phyloP scores from a whole-genome alignment of 2,113 vertebrate genomes.

The Phyllostomus discolor region DNA sequence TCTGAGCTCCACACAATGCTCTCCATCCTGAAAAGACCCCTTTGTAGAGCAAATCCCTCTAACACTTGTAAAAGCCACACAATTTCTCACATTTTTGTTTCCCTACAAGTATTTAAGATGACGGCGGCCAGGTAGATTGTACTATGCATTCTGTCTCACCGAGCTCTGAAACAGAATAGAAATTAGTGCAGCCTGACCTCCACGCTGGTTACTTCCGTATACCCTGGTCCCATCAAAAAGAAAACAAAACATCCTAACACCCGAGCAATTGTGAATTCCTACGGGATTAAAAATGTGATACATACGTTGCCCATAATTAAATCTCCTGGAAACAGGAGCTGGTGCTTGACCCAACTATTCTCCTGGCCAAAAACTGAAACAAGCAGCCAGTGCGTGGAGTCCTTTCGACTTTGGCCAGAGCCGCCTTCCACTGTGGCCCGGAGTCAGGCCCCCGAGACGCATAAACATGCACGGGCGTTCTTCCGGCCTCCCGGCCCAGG shows the following conservation, averaged over 20 bases:
- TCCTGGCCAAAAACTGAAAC: not conserved
- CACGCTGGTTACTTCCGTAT: not conserved
- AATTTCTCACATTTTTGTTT: not conserved
- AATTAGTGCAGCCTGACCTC: not conserved
- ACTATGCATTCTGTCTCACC: not conserved
- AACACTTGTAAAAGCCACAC: not conserved
- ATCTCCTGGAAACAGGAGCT: not conserved
- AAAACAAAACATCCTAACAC: not conserved
- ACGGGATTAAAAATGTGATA: not conserved
- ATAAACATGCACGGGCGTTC: not conserved
- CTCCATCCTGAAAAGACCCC: not conserved
- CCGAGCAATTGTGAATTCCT: constrained; percentile 26
- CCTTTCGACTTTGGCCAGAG: constrained; percentile 1
- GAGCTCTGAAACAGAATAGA: constrained; percentile 9
- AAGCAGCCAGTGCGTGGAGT: not conserved
- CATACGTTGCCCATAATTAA: not conserved
- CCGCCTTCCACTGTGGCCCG: not conserved
- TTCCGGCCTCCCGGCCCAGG: constrained; percentile 26
- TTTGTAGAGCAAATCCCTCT: not conserved
- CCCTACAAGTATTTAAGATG: not conserved
- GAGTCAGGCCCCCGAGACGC: not conserved
- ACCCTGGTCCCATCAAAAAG: not conserved
- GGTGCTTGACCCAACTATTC: not conserved
- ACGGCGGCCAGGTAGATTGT: not conserved
- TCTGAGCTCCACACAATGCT: not conserved